phyloP scores from a whole-genome alignment of 2,113 vertebrate species.

The Gracilinanus agilis region DNA sequence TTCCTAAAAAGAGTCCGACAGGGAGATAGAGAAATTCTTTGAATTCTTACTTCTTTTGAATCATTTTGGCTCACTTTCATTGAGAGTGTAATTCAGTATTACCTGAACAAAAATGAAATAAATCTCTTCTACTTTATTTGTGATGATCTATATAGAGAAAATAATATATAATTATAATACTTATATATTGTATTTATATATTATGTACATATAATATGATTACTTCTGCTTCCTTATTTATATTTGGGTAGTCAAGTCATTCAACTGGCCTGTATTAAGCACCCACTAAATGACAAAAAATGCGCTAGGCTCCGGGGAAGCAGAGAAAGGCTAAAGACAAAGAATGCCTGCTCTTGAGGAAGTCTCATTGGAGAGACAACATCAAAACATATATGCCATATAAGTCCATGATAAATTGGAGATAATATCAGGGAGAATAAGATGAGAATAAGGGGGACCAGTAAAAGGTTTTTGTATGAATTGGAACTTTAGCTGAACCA shows the following conservation, averaged over 20 bases:
- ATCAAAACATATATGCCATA: not conserved
- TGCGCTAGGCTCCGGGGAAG: too few relatives aligned
- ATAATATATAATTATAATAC: not conserved
- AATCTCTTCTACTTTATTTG: conserved; percentile 24
- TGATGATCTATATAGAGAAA: not conserved
- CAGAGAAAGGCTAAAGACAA: not conserved
- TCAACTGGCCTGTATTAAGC: not conserved
- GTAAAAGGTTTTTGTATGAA: not conserved
- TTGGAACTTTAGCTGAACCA: not conserved
- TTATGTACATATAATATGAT: too few relatives aligned
- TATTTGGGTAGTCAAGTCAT: not conserved
- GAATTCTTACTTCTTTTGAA: not conserved
- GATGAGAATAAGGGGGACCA: not conserved
- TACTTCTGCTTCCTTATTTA: too few relatives aligned
- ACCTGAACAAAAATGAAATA: not conserved
- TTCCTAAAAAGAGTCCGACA: not conserved
- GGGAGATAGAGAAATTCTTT: not conserved
- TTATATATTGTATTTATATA: not conserved
- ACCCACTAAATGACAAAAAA: not conserved
- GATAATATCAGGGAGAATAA: not conserved
- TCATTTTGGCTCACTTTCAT: not conserved
- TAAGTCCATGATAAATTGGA: not conserved
- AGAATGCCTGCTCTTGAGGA: not conserved
- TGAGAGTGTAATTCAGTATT: not conserved
- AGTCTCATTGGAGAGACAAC: not conserved